These are phyloP conservation scores for Ectemnius lituratus DNA, from an alignment of 2,888 invertebrate species.

Conservation along the genomic window DNA sequence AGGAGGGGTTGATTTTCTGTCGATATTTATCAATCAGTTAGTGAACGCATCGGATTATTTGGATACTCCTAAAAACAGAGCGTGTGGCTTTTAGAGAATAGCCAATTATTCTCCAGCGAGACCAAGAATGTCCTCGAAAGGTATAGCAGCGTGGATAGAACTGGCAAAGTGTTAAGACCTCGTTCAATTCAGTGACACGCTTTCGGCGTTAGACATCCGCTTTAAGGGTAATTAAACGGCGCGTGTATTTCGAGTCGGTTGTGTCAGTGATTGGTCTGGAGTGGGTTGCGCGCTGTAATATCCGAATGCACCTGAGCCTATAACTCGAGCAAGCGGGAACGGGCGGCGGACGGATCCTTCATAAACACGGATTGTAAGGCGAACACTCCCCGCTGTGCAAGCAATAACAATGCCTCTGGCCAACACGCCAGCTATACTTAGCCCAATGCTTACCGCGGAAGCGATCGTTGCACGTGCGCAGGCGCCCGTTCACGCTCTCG, in stretches of 20 bases:
- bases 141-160: too few species aligned
- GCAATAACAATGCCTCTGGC: constrained; percentile 39
- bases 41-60: too few species aligned
- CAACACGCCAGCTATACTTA: constrained; percentile 72
- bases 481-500: constrained; percentile 51
- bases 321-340: constrained; percentile 63
- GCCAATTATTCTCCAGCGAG: too few species aligned
- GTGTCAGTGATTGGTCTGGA: constrained; percentile 58
- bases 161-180: not conserved
- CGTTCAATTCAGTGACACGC: constrained; percentile 27
- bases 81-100: too few species aligned
- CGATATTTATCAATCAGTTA: too few species aligned
- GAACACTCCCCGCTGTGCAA: constrained; percentile 53
- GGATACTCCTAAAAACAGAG: too few species aligned
- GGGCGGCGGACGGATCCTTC: constrained; percentile 58
- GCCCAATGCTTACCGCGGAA: constrained; percentile 60
- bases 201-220: not conserved
- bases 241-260: constrained; percentile 41
- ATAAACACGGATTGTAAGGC: constrained; percentile 69
- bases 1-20: too few species aligned
- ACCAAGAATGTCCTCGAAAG: too few species aligned
- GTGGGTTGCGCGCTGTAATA: constrained; percentile 60
- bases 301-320: constrained; percentile 70
- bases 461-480: constrained; percentile 63
- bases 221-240: constrained; percentile 25